Evolutionary conservation across 2,797 vertebrate species (phyloP).

Genomic region (Monodelphis domestica): DNA sequence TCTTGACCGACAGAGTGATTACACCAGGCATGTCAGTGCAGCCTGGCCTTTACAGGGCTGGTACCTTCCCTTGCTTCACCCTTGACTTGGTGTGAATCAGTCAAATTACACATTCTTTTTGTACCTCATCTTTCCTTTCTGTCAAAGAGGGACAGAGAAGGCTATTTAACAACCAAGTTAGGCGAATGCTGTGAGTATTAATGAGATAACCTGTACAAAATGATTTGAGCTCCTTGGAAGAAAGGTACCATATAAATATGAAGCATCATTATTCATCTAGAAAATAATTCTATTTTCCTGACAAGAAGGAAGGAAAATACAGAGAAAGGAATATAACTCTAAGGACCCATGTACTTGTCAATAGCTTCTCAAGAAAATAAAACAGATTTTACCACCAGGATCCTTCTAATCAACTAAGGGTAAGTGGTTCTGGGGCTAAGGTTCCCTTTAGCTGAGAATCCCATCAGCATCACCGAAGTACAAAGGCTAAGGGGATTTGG

Average conservation of each 20-base stretch:
- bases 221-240: background rate
- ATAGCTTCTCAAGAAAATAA: background rate
- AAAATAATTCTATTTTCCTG: conserved; percentile 14
- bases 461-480: background rate
- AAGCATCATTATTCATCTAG: background rate
- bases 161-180: background rate
- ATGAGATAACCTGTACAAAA: background rate
- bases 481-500: background rate
- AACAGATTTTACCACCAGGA: background rate
- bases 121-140: background rate
- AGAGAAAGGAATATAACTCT: background rate
- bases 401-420: background rate
- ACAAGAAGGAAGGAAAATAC: background rate
- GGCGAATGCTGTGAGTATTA: background rate
- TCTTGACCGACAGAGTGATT: background rate
- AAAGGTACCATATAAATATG: background rate
- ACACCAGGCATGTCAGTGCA: background rate
- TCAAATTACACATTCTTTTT: background rate
- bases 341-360: background rate
- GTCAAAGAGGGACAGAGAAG: background rate
- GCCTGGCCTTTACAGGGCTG: background rate
- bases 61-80: background rate
- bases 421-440: background rate
- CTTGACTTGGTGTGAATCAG: background rate
- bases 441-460: background rate